These are phyloP conservation scores for Cercopithecus mitis DNA, from an alignment of 2,797 vertebrate genomes.

Conservation along the genomic window DNA sequence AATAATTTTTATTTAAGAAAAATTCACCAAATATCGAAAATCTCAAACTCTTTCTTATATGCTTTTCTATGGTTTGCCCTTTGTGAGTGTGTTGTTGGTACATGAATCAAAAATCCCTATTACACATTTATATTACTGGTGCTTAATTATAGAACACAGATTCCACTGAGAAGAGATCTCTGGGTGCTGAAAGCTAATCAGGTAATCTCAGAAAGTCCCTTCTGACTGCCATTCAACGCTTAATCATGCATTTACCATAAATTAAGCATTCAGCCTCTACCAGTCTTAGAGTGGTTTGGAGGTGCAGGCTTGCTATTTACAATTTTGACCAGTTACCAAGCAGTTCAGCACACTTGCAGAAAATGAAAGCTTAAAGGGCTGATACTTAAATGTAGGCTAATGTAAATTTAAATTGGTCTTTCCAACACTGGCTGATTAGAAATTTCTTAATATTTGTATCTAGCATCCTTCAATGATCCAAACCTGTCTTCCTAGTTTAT, in stretches of 20 bases:
- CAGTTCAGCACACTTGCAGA: background rate
- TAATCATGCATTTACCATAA: conserved; percentile 56
- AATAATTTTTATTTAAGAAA: background rate
- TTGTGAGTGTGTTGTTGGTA: background rate
- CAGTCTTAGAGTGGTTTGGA: background rate
- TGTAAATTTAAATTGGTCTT: background rate
- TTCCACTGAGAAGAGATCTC: conserved; percentile 32
- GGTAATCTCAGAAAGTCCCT: conserved; percentile 32
- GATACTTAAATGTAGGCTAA: background rate
- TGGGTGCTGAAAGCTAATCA: conserved; percentile 64
- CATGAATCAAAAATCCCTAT: background rate
- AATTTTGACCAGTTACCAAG: conserved; percentile 37
- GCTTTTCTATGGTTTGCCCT: background rate
- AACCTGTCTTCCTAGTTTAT: background rate
- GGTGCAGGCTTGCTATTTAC: conserved; percentile 1
- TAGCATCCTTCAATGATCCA: background rate
- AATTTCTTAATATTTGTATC: background rate
- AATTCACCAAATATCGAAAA: background rate
- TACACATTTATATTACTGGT: background rate
- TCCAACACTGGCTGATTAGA: background rate
- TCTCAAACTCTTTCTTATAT: background rate
- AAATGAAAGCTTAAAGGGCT: conserved; percentile 9
- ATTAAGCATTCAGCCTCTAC: conserved; percentile 29
- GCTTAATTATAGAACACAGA: conserved; percentile 55
- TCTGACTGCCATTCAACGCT: conserved; percentile 47